Evolutionary conservation across 2,113 vertebrate genomes (phyloP).

Genomic region (Campylomormyrus numenius): DNA sequence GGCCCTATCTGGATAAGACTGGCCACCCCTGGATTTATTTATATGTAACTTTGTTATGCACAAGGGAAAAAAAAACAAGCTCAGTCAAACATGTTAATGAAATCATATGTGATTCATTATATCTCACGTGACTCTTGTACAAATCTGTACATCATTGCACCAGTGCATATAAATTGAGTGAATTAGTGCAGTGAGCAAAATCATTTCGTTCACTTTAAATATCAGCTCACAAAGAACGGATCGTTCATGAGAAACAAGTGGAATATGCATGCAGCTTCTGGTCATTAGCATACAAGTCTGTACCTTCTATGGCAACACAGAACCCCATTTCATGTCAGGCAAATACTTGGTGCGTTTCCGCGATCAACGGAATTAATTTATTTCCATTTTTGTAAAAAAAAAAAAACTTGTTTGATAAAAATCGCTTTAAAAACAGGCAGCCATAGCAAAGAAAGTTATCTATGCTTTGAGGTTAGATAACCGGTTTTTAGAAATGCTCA

Average conservation of each 20-base stretch:
- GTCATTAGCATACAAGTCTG: background rate
- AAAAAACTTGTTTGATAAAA: background rate
- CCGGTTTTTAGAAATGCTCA: background rate
- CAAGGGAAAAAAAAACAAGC: background rate
- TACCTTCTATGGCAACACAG: background rate
- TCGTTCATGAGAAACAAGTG: background rate
- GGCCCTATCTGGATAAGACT: background rate
- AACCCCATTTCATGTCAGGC: background rate
- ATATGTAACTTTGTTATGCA: background rate
- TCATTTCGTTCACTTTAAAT: background rate
- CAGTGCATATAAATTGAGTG: background rate
- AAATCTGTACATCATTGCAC: background rate
- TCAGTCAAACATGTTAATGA: background rate
- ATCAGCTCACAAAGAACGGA: background rate
- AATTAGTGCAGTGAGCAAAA: background rate
- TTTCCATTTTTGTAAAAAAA: background rate
- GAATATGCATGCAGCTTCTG: background rate
- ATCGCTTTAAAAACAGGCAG: background rate
- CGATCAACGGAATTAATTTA: background rate
- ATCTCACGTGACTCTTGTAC: background rate
- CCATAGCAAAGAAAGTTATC: background rate
- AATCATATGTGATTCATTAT: background rate
- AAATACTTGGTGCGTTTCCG: background rate
- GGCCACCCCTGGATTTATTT: background rate
- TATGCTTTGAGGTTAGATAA: background rate